Conservation (phyloP, 2,888 invertebrate genomes). For the Chloromyia formosa region DNA sequence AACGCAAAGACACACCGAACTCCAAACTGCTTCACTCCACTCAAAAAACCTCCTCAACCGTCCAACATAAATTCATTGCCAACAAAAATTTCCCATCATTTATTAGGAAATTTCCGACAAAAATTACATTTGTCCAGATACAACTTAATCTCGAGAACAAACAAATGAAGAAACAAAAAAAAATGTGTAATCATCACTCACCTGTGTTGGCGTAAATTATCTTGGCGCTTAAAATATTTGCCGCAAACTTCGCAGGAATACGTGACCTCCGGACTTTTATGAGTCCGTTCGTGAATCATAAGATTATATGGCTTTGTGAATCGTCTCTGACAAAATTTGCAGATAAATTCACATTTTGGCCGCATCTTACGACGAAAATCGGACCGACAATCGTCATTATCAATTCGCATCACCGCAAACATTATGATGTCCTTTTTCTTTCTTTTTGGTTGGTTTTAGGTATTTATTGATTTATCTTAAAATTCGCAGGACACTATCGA, state of each 20-base stretch:
- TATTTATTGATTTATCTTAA: too few relatives aligned
- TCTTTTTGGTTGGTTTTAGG: background rate
- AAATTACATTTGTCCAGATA: too few relatives aligned
- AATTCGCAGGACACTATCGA: too few relatives aligned
- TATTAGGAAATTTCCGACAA: background rate
- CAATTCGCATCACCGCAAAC: conserved; percentile 91
- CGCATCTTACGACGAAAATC: conserved; percentile 89
- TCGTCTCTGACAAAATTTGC: conserved; percentile 96
- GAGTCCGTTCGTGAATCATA: conserved; percentile 97
- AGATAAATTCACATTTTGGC: conserved; percentile 97
- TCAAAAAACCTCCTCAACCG: too few relatives aligned
- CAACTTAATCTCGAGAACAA: too few relatives aligned
- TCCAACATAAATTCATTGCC: too few relatives aligned
- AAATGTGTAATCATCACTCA: conserved; percentile 65
- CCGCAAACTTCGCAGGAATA: conserved; percentile 98
- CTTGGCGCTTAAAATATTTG: conserved; percentile 97
- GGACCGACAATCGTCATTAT: conserved; percentile 84
- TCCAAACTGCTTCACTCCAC: too few relatives aligned
- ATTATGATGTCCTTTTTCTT: conserved; percentile 68
- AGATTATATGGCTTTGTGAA: conserved; percentile 99
- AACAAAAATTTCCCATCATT: background rate
- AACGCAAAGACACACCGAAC: too few relatives aligned
- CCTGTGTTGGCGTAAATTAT: conserved; percentile 95
- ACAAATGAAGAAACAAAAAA: too few relatives aligned
- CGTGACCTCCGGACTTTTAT: conserved; percentile 95